Base-by-base conservation (phyloP, 64 coral and sea anemone genomes). In the Dendrophyllia cribrosa region DNA sequence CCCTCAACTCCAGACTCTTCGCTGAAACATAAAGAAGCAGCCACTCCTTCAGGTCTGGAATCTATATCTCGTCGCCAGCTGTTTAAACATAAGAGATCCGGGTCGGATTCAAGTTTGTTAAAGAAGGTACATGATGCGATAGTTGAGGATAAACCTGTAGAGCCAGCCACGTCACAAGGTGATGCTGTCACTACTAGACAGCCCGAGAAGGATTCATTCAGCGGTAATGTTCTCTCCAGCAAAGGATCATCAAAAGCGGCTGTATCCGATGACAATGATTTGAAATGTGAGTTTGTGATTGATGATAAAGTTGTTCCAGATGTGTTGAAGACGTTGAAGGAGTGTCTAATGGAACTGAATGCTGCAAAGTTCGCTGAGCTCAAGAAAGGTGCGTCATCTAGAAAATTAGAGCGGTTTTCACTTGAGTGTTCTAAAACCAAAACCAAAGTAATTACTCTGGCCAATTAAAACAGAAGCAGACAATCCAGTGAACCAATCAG, bases 291-390 rank as follows among this genome's bases (percentile, higher is more conserved):
- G 51, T 92, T 92, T 76, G 79, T 92, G 19, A 72, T 82, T 75
- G 72, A 62, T 63, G 90, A 92, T 43, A 69, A 64, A 26, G 56
- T 74, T 22, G 90, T 92, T 13, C 77, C 80, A 20, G 51, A 92
- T 45, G 25, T 83, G 59, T 66, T 92, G 56, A 92, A 75, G 19
- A 82, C 70, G 48, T 21, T 92, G 5, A 92, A 92, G 20, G 90
- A 92, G 7, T 83, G 78, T 75, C 13, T 92, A 11, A 92, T 85
- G 90, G 90, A 92, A 15, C 66, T 92, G 43, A 92, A 92, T 20
- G 74, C 58, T 20, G 70, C 79, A 16, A 92, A 92, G 69, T 64
- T 92, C 15, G 53, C 23, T 45, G 86, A 59, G 74, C 23, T 74
- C n/a, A 74, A 88, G 66, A 76, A 45, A 74, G 68, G 86, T 88